Conservation (phyloP, 2,888 invertebrate genomes). For the Oscheius myriophilus region DNA sequence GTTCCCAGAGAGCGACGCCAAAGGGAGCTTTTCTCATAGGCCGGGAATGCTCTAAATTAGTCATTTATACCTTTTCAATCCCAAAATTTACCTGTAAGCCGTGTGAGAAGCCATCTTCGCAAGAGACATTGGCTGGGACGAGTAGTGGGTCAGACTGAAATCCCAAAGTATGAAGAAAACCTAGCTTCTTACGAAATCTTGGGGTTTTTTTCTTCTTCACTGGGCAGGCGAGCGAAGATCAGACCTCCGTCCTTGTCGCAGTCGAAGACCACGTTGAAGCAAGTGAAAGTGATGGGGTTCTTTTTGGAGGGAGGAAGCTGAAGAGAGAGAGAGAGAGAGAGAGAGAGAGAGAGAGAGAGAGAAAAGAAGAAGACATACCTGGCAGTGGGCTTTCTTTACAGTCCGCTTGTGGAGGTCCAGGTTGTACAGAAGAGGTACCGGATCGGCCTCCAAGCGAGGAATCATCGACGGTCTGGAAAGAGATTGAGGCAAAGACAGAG, state of each 20-base stretch:
- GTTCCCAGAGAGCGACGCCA: too few species aligned
- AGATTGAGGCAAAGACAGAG: not conserved
- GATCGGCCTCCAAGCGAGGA: not conserved
- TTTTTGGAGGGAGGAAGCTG: not conserved
- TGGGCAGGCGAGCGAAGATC: not conserved
- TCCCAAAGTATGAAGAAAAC: too few species aligned
- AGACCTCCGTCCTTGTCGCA: slow-evolving; percentile 2
- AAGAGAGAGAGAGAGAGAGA: too few species aligned
- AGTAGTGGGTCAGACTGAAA: too few species aligned
- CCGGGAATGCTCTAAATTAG: too few species aligned
- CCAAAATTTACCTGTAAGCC: too few species aligned
- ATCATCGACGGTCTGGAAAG: not conserved
- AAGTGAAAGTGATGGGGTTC: not conserved
- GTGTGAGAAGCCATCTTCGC: too few species aligned
- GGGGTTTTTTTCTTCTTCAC: not conserved
- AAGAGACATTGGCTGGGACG: too few species aligned
- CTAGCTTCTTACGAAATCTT: too few species aligned
- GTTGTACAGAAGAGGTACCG: not conserved
- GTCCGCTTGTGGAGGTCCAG: not conserved
- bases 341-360: not conserved
- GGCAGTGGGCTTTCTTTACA: not conserved
- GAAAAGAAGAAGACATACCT: not conserved
- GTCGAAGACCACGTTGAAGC: not conserved
- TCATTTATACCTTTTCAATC: too few species aligned
- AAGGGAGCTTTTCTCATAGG: too few species aligned